A percentile compares a stretch with the other conserved stretches of the same genome.
phyloP scores from a whole-genome alignment of 2,113 vertebrate genomes.

The human (Homo sapiens) region DNA sequence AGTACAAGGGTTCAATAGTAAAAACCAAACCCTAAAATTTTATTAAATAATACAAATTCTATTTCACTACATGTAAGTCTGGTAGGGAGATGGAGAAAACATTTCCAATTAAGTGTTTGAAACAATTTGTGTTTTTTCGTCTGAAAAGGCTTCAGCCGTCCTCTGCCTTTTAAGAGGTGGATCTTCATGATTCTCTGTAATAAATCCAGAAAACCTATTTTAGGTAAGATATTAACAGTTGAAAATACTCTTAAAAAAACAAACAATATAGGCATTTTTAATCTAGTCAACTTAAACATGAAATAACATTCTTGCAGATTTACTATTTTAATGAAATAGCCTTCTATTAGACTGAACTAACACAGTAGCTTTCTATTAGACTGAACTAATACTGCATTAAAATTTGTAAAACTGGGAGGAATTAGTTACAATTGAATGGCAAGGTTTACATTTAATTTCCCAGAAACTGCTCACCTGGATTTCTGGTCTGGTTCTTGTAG shows the following conservation, averaged over 20 bases:
- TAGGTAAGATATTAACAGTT: conserved; percentile 52
- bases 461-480: conserved; percentile 83
- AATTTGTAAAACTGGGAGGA: not conserved
- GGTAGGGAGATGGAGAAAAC: not conserved
- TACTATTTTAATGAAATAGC: conserved; percentile 38
- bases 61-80: not conserved
- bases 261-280: conserved; percentile 48
- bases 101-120: conserved; percentile 48
- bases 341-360: not conserved
- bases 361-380: not conserved
- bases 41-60: not conserved
- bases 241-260: conserved; percentile 19
- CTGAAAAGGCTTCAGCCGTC: conserved; percentile 59
- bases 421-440: conserved; percentile 26
- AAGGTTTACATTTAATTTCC: not conserved
- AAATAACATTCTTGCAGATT: conserved; percentile 17
- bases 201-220: conserved; percentile 64
- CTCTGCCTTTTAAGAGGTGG: conserved; percentile 89
- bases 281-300: not conserved
- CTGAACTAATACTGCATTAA: not conserved
- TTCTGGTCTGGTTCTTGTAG: conserved; percentile 80
- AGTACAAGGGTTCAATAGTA: conserved; percentile 20
- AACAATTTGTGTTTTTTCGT: conserved; percentile 56
- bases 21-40: conserved; percentile 18
- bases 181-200: conserved; percentile 84